Evolutionary conservation across 2,113 vertebrate species (phyloP).

Genomic region (Bos indicus): DNA sequence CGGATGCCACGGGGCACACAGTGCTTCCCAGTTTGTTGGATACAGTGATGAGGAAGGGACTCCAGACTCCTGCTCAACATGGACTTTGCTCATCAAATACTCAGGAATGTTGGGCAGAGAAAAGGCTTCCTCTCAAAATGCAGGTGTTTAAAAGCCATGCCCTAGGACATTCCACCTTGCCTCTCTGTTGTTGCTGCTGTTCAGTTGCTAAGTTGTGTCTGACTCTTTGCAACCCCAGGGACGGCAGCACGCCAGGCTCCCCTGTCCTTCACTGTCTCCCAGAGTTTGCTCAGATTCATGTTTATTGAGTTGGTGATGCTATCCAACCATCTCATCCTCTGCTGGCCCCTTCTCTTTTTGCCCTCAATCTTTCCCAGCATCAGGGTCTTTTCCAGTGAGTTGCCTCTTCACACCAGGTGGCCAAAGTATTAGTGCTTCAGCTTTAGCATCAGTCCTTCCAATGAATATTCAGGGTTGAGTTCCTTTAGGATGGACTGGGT

Average conservation of each 20-base stretch:
- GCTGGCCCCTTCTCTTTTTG: background rate
- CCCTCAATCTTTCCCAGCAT: background rate
- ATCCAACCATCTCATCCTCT: background rate
- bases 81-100: background rate
- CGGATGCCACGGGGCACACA: rapidly evolving
- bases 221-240: background rate
- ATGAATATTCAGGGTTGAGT: background rate
- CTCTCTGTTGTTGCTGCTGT: background rate
- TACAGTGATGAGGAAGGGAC: background rate
- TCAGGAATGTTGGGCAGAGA: background rate
- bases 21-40: background rate
- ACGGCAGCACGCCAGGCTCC: background rate
- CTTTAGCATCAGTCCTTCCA: background rate
- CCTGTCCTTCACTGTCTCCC: background rate
- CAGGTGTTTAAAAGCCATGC: background rate
- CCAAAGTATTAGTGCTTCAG: background rate
- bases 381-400: background rate
- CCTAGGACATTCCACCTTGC: background rate
- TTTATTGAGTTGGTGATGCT: background rate
- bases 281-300: background rate
- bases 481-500: background rate
- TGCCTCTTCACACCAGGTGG: background rate
- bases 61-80: background rate
- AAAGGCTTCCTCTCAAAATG: background rate
- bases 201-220: background rate